Evolutionary conservation across 35 echinoderm and acorn worm species (phyloP).

Genomic region (Patiria miniata): DNA sequence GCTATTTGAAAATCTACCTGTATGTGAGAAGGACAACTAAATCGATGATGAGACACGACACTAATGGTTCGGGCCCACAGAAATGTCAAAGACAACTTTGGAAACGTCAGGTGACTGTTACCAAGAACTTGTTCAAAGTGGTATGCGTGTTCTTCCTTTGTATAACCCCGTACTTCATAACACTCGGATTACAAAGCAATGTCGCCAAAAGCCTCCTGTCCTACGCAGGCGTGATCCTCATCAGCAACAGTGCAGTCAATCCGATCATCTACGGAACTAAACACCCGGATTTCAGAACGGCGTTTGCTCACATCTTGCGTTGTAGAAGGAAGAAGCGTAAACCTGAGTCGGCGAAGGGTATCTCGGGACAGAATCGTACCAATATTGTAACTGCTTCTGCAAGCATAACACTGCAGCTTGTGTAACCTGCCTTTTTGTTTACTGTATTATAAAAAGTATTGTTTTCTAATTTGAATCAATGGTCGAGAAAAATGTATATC

Average conservation of each 20-base stretch:
- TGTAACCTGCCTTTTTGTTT: no score
- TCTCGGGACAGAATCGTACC: no score
- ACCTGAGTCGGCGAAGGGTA: no score
- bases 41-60: no score
- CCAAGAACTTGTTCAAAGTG: constrained; percentile 46
- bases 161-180: constrained; percentile 47
- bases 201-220: constrained; percentile 6
- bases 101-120: constrained; percentile 48
- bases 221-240: no score
- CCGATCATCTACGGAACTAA: constrained; percentile 75
- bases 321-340: not conserved
- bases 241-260: constrained; percentile 59
- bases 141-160: constrained; percentile 52
- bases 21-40: not conserved
- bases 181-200: constrained; percentile 19
- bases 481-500: no score
- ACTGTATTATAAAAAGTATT: no score
- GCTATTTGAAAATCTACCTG: not conserved
- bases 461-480: no score
- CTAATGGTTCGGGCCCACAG: no score
- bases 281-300: constrained; percentile 54
- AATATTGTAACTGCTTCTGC: no score
- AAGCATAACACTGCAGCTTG: no score
- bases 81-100: not conserved
- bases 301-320: constrained; percentile 1